Conservation (phyloP, 2,888 invertebrate species). For the Ephialtes manifestator region DNA sequence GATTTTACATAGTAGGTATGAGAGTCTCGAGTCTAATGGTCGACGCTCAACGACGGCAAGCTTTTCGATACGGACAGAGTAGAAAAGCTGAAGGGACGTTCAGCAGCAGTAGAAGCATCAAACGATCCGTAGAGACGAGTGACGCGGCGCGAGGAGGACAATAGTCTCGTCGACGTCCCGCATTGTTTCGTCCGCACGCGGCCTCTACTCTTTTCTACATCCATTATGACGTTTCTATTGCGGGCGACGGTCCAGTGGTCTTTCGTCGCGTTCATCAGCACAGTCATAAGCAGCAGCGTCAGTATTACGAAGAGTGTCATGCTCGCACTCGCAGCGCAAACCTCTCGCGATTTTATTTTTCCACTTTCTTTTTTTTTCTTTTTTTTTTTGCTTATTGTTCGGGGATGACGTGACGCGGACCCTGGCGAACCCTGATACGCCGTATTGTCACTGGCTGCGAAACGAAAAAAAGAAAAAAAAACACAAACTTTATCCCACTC, state of each 20-base stretch:
- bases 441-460: conserved; percentile 43
- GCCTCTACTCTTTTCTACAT: conserved; percentile 63
- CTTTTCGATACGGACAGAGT: conserved; percentile 65
- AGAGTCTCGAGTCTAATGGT: conserved; percentile 63
- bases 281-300: conserved; percentile 44
- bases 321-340: conserved; percentile 31
- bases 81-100: conserved; percentile 24
- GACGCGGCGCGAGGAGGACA: conserved; percentile 76
- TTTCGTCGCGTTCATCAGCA: conserved; percentile 51
- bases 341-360: conserved; percentile 61
- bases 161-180: conserved; percentile 76
- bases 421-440: conserved; percentile 44
- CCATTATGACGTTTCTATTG: conserved; percentile 70
- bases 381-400: conserved; percentile 58
- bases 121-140: conserved; percentile 68
- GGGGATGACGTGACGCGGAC: conserved; percentile 43
- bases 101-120: conserved; percentile 54
- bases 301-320: conserved; percentile 38
- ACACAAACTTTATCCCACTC: conserved; percentile 47
- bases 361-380: conserved; percentile 40
- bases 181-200: conserved; percentile 78
- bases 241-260: conserved; percentile 64
- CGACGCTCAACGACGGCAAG: conserved; percentile 43
- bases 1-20: conserved; percentile 25
- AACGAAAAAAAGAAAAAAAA: no score